phyloP scores from a whole-genome alignment of 1,140 invertebrate genomes.

The Sweltsa coloradensis region DNA sequence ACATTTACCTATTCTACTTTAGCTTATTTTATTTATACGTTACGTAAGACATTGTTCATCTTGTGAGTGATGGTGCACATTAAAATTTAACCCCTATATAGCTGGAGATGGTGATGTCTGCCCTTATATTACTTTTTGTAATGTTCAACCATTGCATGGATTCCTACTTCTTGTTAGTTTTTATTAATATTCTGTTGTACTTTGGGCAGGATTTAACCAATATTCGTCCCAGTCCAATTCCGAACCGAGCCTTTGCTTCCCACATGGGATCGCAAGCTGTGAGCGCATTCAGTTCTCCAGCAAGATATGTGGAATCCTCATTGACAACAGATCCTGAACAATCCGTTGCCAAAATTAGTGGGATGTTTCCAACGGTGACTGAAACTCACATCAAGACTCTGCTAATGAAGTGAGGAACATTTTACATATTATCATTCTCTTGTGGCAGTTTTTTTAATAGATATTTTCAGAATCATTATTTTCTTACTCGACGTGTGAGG shows the following conservation, averaged over 20 bases:
- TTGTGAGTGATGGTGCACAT: no score
- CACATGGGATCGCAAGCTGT: constrained; percentile 32
- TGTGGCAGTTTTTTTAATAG: no score
- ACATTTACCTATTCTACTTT: no score
- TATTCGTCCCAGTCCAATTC: constrained; percentile 28
- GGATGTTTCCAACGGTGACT: constrained; percentile 83
- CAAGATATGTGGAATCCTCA: constrained; percentile 45
- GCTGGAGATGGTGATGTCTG: no score
- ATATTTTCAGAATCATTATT: no score
- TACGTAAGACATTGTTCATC: no score
- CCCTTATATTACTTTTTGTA: no score
- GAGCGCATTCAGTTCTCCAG: constrained; percentile 33
- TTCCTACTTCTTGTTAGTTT: no score
- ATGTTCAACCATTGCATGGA: no score
- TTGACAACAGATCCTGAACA: constrained; percentile 51
- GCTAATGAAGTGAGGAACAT: constrained; percentile 64
- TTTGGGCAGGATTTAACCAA: constrained; percentile 34
- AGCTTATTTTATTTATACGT: no score
- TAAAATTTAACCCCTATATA: no score
- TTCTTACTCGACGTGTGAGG: no score
- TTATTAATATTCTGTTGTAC: constrained; percentile 25
- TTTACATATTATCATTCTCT: neutral
- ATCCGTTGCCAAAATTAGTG: constrained; percentile 66
- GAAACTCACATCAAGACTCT: constrained; percentile 77
- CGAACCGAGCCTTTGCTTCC: constrained; percentile 23